phyloP scores from a whole-genome alignment of 2,113 vertebrate species.

The Boulengeromyrus knoepffleri region DNA sequence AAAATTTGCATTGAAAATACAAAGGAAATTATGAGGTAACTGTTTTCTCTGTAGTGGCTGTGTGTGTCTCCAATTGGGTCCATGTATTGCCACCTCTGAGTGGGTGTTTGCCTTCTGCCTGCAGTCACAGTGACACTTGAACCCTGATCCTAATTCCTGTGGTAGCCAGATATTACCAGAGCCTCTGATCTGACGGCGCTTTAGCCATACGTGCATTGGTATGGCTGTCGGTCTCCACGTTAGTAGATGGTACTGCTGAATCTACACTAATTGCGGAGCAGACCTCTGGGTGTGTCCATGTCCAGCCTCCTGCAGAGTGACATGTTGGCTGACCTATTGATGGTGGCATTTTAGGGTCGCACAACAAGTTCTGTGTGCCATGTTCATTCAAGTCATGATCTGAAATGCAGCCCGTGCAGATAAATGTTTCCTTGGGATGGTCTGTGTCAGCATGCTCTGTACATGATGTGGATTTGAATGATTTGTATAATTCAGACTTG shows the following conservation, averaged over 20 bases:
- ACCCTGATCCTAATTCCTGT: not conserved
- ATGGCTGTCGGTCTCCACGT: not conserved
- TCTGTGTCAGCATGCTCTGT: not conserved
- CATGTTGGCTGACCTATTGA: not conserved
- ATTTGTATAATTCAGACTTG: not conserved
- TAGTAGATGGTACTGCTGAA: not conserved
- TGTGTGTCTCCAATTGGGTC: not conserved
- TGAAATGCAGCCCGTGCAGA: not conserved
- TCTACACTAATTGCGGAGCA: not conserved
- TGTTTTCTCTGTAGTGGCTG: not conserved
- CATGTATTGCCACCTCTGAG: not conserved
- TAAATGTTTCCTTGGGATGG: not conserved
- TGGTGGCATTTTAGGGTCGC: not conserved
- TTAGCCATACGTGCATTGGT: not conserved
- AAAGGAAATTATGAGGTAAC: not conserved
- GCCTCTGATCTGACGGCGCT: not conserved
- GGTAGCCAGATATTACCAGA: not conserved
- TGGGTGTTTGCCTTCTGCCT: not conserved
- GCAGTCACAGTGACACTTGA: not conserved
- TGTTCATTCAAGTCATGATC: not conserved
- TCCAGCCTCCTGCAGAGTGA: not conserved
- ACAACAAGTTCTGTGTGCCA: not conserved
- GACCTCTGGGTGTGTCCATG: not conserved
- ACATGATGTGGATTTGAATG: not conserved
- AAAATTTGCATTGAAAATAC: not conserved